Percentiles rank a stretch among this genome's conserved stretches.
phyloP scores from a whole-genome alignment of 2,888 invertebrate species.

The Tachystola acroxantha region DNA sequence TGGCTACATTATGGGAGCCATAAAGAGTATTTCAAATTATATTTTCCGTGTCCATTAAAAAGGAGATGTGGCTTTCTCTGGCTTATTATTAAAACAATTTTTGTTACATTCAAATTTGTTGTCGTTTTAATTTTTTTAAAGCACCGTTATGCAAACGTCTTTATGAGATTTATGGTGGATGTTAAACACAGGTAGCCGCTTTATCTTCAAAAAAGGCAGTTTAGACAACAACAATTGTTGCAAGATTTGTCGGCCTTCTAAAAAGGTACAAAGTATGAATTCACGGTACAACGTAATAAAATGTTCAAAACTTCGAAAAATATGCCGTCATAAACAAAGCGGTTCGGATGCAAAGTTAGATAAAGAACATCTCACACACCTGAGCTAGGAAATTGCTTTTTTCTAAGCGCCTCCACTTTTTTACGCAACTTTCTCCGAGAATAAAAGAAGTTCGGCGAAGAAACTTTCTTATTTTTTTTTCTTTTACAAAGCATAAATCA shows the following conservation, averaged over 20 bases:
- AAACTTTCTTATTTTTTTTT: constrained; percentile 65
- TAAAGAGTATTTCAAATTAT: constrained; percentile 78
- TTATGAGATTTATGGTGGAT: constrained; percentile 23
- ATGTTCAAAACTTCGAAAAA: constrained; percentile 74
- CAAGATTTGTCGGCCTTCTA: constrained; percentile 46
- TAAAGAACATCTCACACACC: constrained; percentile 79
- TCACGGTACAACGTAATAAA: constrained; percentile 69
- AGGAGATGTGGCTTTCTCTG: constrained; percentile 57
- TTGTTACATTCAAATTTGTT: constrained; percentile 27
- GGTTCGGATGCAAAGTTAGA: constrained; percentile 78
- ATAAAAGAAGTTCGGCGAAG: constrained; percentile 73
- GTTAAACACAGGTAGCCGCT: constrained; percentile 53
- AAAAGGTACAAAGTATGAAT: constrained; percentile 50
- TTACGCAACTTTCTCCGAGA: constrained; percentile 74
- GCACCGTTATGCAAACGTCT: constrained; percentile 22
- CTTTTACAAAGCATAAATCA: constrained; percentile 59
- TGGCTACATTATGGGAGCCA: constrained; percentile 72
- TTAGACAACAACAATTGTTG: constrained; percentile 60
- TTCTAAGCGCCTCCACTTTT: constrained; percentile 75
- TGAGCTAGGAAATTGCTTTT: constrained; percentile 79
- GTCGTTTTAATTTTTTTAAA: constrained; percentile 18
- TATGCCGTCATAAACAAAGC: constrained; percentile 73
- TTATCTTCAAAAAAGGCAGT: constrained; percentile 42
- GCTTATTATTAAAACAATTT: constrained; percentile 48
- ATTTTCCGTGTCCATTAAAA: constrained; percentile 74